Conservation (phyloP, 2,113 vertebrate genomes). For the Sigmodon hispidus region DNA sequence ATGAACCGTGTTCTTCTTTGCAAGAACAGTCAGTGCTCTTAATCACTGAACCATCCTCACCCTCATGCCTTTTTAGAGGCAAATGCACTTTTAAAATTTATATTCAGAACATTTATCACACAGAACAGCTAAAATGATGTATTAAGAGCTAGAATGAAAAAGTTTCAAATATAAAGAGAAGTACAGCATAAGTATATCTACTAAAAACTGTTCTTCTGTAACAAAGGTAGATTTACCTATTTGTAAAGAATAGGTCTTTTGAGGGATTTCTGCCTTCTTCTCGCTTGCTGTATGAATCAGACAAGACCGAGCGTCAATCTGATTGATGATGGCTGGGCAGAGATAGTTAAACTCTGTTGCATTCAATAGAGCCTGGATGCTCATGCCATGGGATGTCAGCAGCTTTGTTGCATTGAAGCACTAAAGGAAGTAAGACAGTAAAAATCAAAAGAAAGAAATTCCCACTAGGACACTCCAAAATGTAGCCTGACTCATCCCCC, state of each 20-base stretch:
- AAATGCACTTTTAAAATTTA: constrained; percentile 37
- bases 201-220: neutral
- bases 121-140: neutral
- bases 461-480: neutral
- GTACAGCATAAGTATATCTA: constrained; percentile 25
- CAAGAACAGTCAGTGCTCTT: neutral
- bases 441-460: constrained; percentile 54
- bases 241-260: constrained; percentile 85
- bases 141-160: constrained; percentile 38
- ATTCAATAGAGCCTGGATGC: constrained; percentile 85
- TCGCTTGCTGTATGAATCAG: constrained; percentile 87
- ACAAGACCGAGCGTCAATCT: constrained; percentile 93
- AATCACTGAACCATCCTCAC: neutral
- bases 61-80: neutral
- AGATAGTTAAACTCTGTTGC: constrained; percentile 92
- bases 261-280: constrained; percentile 84
- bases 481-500: neutral
- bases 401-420: constrained; percentile 93
- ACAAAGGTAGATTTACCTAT: constrained; percentile 85
- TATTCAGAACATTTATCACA: constrained; percentile 2
- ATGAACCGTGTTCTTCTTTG: neutral
- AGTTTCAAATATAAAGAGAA: constrained; percentile 18
- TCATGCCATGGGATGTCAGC: constrained; percentile 93
- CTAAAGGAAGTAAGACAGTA: constrained; percentile 79
- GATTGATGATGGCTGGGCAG: constrained; percentile 96